These are phyloP conservation scores for Crotalus viridis DNA, from an alignment of 2,113 vertebrate genomes.

Conservation along the genomic window DNA sequence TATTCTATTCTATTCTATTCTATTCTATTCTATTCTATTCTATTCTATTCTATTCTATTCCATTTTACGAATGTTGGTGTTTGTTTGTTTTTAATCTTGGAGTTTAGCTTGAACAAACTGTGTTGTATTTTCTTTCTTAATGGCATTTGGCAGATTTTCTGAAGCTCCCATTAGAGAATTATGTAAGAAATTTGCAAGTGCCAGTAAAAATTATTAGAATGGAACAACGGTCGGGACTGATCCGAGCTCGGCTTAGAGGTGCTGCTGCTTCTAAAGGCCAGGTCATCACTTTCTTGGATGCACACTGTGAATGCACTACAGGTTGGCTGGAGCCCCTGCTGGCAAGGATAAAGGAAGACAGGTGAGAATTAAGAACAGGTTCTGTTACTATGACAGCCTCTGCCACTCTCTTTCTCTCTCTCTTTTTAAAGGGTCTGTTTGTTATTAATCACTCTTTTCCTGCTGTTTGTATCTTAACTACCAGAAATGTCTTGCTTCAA, in stretches of 20 bases:
- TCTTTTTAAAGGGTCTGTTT: background rate
- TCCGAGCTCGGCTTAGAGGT: constrained; percentile 89
- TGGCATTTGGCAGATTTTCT: constrained; percentile 80
- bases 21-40: too few relatives aligned
- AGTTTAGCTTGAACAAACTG: background rate
- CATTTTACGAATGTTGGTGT: background rate
- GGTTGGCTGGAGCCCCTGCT: constrained; percentile 95
- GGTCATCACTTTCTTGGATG: constrained; percentile 95
- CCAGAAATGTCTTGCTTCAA: fast-evolving
- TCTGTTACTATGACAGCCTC: background rate
- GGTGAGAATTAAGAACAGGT: constrained; percentile 55
- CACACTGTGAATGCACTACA: constrained; percentile 92
- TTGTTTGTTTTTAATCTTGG: background rate
- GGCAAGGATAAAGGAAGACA: constrained; percentile 87
- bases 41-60: too few relatives aligned
- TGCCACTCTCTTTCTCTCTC: background rate
- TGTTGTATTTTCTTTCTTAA: background rate
- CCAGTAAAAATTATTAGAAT: constrained; percentile 86
- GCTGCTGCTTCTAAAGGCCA: constrained; percentile 87
- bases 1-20: too few relatives aligned
- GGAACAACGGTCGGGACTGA: constrained; percentile 93
- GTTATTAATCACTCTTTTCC: constrained; percentile 9
- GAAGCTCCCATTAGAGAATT: constrained; percentile 85
- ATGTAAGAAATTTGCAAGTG: constrained; percentile 82
- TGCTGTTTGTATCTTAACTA: background rate